These are phyloP conservation scores for Clunio marinus DNA, from an alignment of 2,888 invertebrate genomes.

Conservation along the genomic window DNA sequence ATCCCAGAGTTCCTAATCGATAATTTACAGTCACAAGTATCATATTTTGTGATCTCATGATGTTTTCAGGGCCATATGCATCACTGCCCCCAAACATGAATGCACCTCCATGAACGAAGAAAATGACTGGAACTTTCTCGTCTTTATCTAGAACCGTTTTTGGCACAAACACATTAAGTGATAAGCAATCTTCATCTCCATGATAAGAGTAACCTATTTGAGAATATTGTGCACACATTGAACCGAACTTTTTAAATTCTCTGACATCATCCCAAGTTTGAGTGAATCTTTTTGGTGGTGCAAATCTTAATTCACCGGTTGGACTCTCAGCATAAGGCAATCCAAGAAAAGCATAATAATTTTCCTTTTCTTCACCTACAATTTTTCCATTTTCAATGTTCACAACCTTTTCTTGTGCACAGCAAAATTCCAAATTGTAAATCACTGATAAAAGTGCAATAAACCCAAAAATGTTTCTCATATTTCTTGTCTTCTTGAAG, in stretches of 20 bases:
- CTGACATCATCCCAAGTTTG: slow-evolving; percentile 43
- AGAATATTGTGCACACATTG: slow-evolving; percentile 61
- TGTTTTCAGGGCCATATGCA: slow-evolving; percentile 55
- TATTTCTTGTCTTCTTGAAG: no score
- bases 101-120: slow-evolving; percentile 65
- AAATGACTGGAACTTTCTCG: slow-evolving; percentile 58
- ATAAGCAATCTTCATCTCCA: slow-evolving; percentile 67
- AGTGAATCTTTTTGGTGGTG: slow-evolving; percentile 46
- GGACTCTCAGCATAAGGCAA: slow-evolving; percentile 60
- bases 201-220: slow-evolving; percentile 56
- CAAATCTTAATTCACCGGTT: slow-evolving; percentile 52
- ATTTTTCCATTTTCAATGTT: slow-evolving; percentile 43
- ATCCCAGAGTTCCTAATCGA: slow-evolving; percentile 65
- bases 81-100: slow-evolving; percentile 63
- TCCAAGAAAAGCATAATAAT: slow-evolving; percentile 60
- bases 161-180: slow-evolving; percentile 61
- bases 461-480: no score
- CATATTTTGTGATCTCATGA: slow-evolving; percentile 60
- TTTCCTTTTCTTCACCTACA: slow-evolving; percentile 44
- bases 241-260: slow-evolving; percentile 56
- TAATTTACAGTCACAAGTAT: slow-evolving; percentile 68
- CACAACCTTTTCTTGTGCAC: no score
- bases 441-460: no score
- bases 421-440: no score
- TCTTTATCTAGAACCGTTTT: slow-evolving; percentile 43